Evolutionary conservation across 2,797 vertebrate species (phyloP), one percentile per base, ranked within the genome.

Genomic region (Protonibea diacanthus): DNA sequence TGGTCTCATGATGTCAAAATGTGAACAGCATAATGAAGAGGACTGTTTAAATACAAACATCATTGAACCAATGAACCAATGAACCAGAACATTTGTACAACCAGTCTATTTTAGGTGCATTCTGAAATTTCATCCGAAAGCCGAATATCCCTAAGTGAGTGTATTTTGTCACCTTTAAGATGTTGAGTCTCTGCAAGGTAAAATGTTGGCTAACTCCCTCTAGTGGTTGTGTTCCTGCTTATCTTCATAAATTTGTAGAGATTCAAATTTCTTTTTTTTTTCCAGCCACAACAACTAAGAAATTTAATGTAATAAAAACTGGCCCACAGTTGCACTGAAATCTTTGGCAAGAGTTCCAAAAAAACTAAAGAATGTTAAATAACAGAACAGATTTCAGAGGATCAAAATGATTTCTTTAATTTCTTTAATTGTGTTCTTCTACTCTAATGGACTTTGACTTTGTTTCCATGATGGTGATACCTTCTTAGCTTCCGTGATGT

Each of bases 401-500:
- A 44, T 13, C 42, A 4, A 44, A 44, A 44, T 44, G 13, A 44
- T 44, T 13, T 44, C 17, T 17, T 51, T 40, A 27, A 25, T 38
- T 60, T 58, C 25, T 60, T 33, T 29, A 42, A 60, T 2, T 45
- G 10, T 68, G 13, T 65, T 66, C 21, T 65, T 33, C 20, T 62
- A 45, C 23, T 1, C 17, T 2, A 17, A 53, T 21, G 18, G 27
- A 20, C 4, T 59, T 20, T 6, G 8, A 60, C 17, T 70, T 33
- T 49, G 15, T 57, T 44, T 67, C 14, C n/a, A 38, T 53, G 20
- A 51, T 13, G 29, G 52, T 3, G n/a, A 94, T 95, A 98, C 98
- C 97, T 97, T 98, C 90, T 96, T 96, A 45, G 97, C 98, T 76
- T 96, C 96, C 69, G 94, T 95, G 58, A 99, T 98, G 89, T 98